Percentiles rank a stretch among this genome's conserved stretches.
Conservation (phyloP, 92 coral and sea anemone genomes). For the Anthopleura xanthogrammica region DNA sequence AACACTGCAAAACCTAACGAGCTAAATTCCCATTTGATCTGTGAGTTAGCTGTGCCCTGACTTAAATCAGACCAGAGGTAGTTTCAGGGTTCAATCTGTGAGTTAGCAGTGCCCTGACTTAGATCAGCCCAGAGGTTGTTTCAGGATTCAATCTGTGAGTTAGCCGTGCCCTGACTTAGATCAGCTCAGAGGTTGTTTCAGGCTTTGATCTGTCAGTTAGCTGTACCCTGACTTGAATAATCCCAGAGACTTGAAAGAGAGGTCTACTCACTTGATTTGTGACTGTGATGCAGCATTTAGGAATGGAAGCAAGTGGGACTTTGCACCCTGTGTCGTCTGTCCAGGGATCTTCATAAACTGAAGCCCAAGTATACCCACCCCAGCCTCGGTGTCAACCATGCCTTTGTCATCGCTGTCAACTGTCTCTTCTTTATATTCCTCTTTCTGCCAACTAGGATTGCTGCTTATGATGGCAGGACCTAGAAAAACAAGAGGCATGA, state of each 20-base stretch:
- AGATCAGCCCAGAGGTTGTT: too few relatives aligned
- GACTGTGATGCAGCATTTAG: slow-evolving; percentile 17
- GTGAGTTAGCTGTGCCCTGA: too few relatives aligned
- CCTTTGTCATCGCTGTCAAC: slow-evolving; percentile 10
- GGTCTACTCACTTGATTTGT: slow-evolving; percentile 18
- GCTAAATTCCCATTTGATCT: too few relatives aligned
- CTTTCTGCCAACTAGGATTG: slow-evolving; percentile 55
- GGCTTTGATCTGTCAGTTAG: too few relatives aligned
- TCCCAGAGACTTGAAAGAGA: background rate
- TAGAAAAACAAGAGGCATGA: background rate
- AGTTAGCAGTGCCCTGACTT: too few relatives aligned
- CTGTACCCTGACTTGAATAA: too few relatives aligned
- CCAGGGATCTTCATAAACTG: slow-evolving; percentile 38
- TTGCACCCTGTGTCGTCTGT: slow-evolving; percentile 8
- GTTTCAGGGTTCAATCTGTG: too few relatives aligned
- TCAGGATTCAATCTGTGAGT: too few relatives aligned
- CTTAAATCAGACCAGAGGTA: too few relatives aligned
- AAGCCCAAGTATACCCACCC: slow-evolving; percentile 49
- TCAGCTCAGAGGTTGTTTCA: too few relatives aligned
- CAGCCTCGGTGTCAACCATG: slow-evolving; percentile 41
- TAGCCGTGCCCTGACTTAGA: too few relatives aligned
- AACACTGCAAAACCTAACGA: too few relatives aligned
- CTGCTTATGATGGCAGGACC: slow-evolving; percentile 65
- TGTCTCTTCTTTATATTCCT: background rate
- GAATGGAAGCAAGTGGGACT: slow-evolving; percentile 23